Evolutionary conservation across 2,888 invertebrate genomes (phyloP).

Genomic region (Amitus sp.): DNA sequence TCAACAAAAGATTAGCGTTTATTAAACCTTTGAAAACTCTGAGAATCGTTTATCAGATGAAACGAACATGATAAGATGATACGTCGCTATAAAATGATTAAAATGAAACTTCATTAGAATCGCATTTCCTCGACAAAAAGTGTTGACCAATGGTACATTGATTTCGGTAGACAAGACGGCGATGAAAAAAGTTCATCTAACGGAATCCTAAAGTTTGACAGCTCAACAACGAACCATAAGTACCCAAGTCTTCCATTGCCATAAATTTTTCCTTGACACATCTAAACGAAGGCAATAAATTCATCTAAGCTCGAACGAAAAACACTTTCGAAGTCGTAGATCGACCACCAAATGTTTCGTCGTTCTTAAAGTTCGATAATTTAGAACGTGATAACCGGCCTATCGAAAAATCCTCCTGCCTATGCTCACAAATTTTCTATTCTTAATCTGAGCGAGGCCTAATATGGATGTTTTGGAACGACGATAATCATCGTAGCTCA

Average conservation of each 20-base stretch:
- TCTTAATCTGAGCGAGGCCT: too few species aligned
- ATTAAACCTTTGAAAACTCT: neutral
- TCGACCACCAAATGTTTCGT: neutral
- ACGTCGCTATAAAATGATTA: neutral
- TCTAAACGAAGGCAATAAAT: slow-evolving; percentile 4
- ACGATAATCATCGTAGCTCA: neutral
- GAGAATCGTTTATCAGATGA: neutral
- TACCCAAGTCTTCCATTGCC: neutral
- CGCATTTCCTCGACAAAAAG: too few species aligned
- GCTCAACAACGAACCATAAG: too few species aligned
- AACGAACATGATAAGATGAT: neutral
- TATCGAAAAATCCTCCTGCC: neutral
- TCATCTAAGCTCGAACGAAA: neutral
- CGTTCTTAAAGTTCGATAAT: neutral
- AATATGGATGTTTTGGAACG: neutral
- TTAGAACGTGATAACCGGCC: neutral
- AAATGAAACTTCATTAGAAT: neutral
- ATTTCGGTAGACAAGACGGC: too few species aligned
- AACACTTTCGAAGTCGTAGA: neutral
- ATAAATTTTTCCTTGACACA: neutral
- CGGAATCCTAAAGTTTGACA: neutral
- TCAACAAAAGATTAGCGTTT: slow-evolving; percentile 1
- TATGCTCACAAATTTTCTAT: too few species aligned
- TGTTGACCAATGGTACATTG: too few species aligned
- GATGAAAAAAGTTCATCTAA: too few species aligned